phyloP scores from a whole-genome alignment of 2,113 vertebrate species.

The Indicator indicator region DNA sequence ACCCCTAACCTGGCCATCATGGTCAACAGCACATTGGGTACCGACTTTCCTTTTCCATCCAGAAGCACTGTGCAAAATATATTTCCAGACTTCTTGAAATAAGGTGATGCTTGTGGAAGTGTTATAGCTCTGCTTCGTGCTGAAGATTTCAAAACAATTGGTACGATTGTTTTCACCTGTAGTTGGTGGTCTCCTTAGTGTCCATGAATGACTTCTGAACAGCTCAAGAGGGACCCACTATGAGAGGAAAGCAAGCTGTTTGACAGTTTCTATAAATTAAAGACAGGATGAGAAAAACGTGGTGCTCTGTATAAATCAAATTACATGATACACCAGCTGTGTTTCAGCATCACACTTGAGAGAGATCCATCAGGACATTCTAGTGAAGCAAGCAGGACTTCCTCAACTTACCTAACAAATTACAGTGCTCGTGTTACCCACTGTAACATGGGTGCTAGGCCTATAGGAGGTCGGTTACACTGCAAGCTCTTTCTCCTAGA shows the following conservation, averaged over 20 bases:
- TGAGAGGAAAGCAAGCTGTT: neutral
- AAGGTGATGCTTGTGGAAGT: neutral
- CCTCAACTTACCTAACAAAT: neutral
- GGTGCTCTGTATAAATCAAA: neutral
- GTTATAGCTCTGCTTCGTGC: neutral
- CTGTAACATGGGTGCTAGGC: rapidly evolving
- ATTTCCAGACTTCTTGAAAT: neutral
- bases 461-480: neutral
- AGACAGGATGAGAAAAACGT: neutral
- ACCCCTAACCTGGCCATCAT: neutral
- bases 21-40: neutral
- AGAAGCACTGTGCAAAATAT: neutral
- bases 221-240: neutral
- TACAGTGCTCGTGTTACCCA: neutral
- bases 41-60: neutral
- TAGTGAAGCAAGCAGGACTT: neutral
- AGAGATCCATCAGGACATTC: neutral
- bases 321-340: neutral
- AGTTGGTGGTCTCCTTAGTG: neutral
- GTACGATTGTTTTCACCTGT: neutral
- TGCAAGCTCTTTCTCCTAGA: neutral
- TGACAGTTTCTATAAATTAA: neutral
- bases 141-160: neutral
- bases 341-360: neutral
- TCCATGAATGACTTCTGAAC: neutral